Evolutionary conservation across 2,797 vertebrate species (phyloP), one percentile per base, ranked within the genome.

Genomic region (Lagorchestes hirsutus): DNA sequence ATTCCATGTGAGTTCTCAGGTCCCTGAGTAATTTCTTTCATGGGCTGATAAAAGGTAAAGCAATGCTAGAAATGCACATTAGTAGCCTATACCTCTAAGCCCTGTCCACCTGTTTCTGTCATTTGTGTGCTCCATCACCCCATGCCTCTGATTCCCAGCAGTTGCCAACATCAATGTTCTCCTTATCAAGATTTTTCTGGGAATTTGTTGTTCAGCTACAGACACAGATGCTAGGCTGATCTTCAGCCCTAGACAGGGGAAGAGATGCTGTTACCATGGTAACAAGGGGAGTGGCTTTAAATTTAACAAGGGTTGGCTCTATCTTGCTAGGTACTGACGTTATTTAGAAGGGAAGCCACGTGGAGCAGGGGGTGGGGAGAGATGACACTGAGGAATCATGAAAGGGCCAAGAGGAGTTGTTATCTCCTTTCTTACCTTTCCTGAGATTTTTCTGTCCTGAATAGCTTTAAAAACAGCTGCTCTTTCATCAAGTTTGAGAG

Each of bases 191-290:
- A 24, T 93, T 46, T 54, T 40, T 58, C 54, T 31, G 56, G 59
- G 56, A 92, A 94, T 91, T 46, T 93, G 34, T 52, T 82, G 13
- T 93, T 96, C 82, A 50, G 90, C 55, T 93, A 90, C 59, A 11
- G 29, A 82, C 52, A 56, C 55, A 94, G 52, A 92, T 58, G 52
- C 0, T 0, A 54, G 24, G 11, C 46, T 62, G 31, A 10, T 8
- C 40, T 94, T 91, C 62, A 46, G 52, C 58, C 52, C 14, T 34
- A 74, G 57, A 92, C 31, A 54, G 90, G 67, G 67, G 55, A 91
- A 91, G 59, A 57, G 55, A 54, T n/a, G 28, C 9, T 93, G 91
- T 96, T 90, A 55, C 95, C 87, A 87, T 93, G 93, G 96, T 31
- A 67, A 95, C 31, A 22, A 90, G 93, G 55, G n/a, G 90, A 34